Percentiles rank a stretch among this genome's conserved stretches.
phyloP scores from a whole-genome alignment of 2,888 invertebrate species.

The Corythucha ciliata region DNA sequence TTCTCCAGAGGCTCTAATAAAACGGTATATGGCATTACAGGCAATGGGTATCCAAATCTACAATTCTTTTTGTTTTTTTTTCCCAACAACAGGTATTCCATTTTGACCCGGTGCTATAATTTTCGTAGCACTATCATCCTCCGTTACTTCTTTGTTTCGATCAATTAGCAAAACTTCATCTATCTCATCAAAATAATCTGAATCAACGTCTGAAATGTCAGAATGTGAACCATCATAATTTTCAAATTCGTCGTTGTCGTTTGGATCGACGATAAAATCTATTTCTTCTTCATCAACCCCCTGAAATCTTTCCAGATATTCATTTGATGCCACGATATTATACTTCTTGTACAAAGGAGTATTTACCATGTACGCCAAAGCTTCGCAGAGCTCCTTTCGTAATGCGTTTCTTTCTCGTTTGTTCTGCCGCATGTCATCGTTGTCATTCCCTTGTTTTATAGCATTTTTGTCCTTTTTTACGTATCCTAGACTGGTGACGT shows the following conservation, averaged over 20 bases:
- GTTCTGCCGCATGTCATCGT: too few relatives aligned
- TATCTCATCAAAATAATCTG: too few relatives aligned
- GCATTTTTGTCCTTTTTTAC: too few relatives aligned
- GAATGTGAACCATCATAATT: neutral
- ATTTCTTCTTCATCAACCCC: neutral
- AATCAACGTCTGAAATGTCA: neutral
- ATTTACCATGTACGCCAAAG: neutral
- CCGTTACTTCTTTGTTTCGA: too few relatives aligned
- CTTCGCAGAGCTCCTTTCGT: too few relatives aligned
- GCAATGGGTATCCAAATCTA: neutral
- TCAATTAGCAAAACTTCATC: too few relatives aligned
- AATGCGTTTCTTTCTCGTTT: too few relatives aligned
- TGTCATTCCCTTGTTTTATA: too few relatives aligned
- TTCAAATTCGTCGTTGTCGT: neutral
- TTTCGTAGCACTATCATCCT: too few relatives aligned
- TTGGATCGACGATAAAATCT: neutral
- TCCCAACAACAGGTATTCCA: conserved; percentile 8
- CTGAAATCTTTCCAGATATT: too few relatives aligned
- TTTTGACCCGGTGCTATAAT: conserved; percentile 23
- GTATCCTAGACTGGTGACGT: too few relatives aligned
- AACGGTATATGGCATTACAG: conserved; percentile 5
- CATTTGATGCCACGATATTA: too few relatives aligned
- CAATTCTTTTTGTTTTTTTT: conserved; percentile 4
- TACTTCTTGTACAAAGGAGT: conserved; percentile 7
- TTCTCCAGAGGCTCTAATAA: conserved; percentile 11